phyloP scores from a whole-genome alignment of 2,113 vertebrate genomes.

The Gallinago undulata region DNA sequence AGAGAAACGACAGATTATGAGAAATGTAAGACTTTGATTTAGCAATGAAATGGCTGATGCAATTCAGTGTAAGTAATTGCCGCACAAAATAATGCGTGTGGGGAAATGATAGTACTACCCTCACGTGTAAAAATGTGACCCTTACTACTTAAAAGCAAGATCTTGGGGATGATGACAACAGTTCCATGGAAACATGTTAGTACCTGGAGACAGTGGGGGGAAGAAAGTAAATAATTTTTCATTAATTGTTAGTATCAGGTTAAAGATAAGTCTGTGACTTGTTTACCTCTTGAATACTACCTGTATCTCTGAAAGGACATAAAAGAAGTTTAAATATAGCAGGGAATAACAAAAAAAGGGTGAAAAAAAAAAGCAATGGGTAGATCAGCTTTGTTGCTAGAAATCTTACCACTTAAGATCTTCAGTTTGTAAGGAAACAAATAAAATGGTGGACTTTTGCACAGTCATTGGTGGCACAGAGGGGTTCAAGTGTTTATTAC shows the following conservation, averaged over 20 bases:
- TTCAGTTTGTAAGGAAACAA: background rate
- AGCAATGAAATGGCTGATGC: background rate
- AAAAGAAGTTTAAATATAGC: background rate
- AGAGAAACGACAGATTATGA: background rate
- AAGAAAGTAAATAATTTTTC: background rate
- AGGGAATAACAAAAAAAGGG: background rate
- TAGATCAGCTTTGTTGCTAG: background rate
- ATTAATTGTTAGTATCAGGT: background rate
- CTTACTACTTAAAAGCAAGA: background rate
- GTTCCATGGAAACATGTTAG: background rate
- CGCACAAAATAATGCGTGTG: background rate
- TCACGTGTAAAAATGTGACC: background rate
- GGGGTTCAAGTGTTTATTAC: background rate
- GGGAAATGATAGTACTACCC: background rate
- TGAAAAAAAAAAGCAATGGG: rapidly evolving
- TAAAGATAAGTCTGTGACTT: background rate
- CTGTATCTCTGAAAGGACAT: background rate
- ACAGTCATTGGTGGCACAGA: background rate
- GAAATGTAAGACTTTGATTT: background rate
- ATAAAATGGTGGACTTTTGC: background rate
- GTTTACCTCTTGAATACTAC: background rate
- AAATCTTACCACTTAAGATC: background rate
- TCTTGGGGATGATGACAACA: background rate
- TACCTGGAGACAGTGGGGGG: background rate
- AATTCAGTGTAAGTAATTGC: background rate